Evolutionary conservation across 2,888 invertebrate genomes (phyloP), one percentile per base, ranked within the genome.

Genomic region (Lepidochitona cinerea): DNA sequence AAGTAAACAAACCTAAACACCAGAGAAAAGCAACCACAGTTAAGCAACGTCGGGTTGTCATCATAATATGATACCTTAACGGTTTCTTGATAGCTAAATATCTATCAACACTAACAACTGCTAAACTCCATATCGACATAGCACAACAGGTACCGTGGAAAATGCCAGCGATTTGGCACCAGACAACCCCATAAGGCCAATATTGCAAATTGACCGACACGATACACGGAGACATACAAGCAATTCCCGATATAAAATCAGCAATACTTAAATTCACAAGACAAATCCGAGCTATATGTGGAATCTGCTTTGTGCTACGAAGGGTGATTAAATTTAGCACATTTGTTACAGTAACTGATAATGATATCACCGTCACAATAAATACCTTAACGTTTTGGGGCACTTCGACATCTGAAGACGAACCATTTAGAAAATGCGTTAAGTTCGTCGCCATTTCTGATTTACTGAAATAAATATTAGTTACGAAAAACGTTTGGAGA

Each of bases 61-160:
- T 53, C 1, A 76, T n/a, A 18, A 68, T 70, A 12, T 73, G 64
- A 53, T 81, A 83, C 12, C 74, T 75, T 12, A 83, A 54, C 9
- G 83, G 82, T 9, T 76, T 71, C 18, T 71, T 70, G 7, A 83
- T 74, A 36, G 82, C 83, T 7, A 83, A 54, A 66, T 81, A 83
- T 14, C 83, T 70, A 72, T 83, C 83, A 12, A 83, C 70, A 32
- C 81, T 81, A 14, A 83, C 74, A 23, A 81, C 64, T 5, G 80
- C 74, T n/a, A 83, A 53, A 59, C 78, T 78, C 81, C 81, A 83
- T 67, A 83, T 83, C 12, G 83, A 83, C 26, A 83, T 80, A 4
- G 81, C 76, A 14, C 76, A 79, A 1, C 79, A 81, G 1, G 75
- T 72, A 12, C 81, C 81, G 70, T 82, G 82, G 3, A 75, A 65